Conservation (phyloP, 1,140 invertebrate genomes). For the Drosophila sproati region DNA sequence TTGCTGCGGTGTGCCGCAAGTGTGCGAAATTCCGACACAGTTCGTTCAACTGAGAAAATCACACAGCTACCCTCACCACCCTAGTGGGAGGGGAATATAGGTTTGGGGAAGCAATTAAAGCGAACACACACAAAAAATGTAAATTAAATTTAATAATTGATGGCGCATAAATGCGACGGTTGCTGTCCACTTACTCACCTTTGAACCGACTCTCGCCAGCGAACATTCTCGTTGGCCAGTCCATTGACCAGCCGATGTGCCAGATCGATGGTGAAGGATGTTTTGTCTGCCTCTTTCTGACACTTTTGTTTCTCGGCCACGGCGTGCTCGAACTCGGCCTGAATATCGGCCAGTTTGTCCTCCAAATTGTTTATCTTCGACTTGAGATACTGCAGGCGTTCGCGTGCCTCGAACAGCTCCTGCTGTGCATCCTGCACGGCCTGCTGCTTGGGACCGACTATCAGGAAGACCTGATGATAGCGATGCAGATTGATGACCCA, state of each 20-base stretch:
- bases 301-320: conserved; percentile 94
- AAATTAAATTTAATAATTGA: conserved; percentile 84
- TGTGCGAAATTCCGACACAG: conserved; percentile 42
- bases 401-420: conserved; percentile 93
- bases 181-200: conserved; percentile 54
- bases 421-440: conserved; percentile 93
- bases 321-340: conserved; percentile 94
- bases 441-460: conserved; percentile 95
- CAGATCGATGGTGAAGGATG: conserved; percentile 93
- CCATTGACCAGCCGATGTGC: conserved; percentile 98
- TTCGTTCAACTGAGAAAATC: conserved; percentile 13
- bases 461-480: conserved; percentile 96
- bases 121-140: conserved; percentile 73
- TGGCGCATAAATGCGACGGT: conserved; percentile 66
- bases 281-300: conserved; percentile 93
- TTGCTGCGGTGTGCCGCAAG: conserved; percentile 71
- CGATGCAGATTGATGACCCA: conserved; percentile 97
- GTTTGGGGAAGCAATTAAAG: conserved; percentile 70
- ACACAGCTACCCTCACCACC: no score
- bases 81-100: not conserved
- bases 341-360: conserved; percentile 90
- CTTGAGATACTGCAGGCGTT: conserved; percentile 92
- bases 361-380: conserved; percentile 89
- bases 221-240: conserved; percentile 95
- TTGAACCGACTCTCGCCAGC: conserved; percentile 86